Conservation (phyloP, 2,113 vertebrate species). For the Hippocampus abdominalis region DNA sequence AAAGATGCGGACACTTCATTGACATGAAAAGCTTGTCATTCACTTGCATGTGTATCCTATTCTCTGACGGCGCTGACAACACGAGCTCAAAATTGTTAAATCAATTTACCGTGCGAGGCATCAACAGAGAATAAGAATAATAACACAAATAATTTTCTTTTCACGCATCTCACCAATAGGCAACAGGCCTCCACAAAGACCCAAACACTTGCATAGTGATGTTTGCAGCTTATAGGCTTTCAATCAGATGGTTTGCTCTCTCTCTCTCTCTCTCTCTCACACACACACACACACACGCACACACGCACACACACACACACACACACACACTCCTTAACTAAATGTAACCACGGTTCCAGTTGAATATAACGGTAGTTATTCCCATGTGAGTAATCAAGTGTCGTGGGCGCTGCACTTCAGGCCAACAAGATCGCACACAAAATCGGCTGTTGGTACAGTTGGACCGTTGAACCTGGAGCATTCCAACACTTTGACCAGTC, state of each 20-base stretch:
- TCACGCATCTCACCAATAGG: slow-evolving; percentile 54
- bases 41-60: slow-evolving; percentile 42
- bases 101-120: slow-evolving; percentile 65
- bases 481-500: slow-evolving; percentile 58
- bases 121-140: slow-evolving; percentile 49
- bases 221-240: slow-evolving; percentile 65
- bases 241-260: slow-evolving; percentile 45
- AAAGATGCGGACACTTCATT: slow-evolving; percentile 53
- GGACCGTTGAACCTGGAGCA: slow-evolving; percentile 70
- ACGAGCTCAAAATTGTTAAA: slow-evolving; percentile 68
- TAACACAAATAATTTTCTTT: slow-evolving; percentile 26
- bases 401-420: slow-evolving; percentile 61
- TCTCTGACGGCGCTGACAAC: slow-evolving; percentile 61
- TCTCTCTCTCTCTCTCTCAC: too few species aligned
- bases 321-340: slow-evolving; percentile 65
- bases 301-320: not conserved
- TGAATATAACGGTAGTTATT: slow-evolving; percentile 76
- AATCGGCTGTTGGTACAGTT: slow-evolving; percentile 68
- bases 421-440: slow-evolving; percentile 65
- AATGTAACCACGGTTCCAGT: slow-evolving; percentile 64
- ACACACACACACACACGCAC: not conserved
- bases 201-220: slow-evolving; percentile 67
- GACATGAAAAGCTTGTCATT: slow-evolving; percentile 60
- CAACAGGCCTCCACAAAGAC: slow-evolving; percentile 49
- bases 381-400: slow-evolving; percentile 74